Percentiles rank a stretch among this genome's conserved stretches.
Conservation (phyloP, 2,888 invertebrate genomes). For the Rhagonycha lutea region DNA sequence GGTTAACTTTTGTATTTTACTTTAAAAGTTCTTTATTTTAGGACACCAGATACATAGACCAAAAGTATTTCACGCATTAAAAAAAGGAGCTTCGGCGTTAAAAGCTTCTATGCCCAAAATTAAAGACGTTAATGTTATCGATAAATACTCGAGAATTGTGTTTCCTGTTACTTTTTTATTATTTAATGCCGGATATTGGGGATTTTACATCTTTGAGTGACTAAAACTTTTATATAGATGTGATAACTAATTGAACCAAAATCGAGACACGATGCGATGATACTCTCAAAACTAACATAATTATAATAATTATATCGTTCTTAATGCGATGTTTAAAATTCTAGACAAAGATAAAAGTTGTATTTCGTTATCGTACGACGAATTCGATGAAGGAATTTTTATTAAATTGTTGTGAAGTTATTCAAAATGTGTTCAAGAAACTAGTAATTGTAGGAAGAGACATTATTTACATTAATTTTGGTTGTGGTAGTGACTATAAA, state of each 20-base stretch:
- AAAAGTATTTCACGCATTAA: slow-evolving; percentile 79
- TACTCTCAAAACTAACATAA: neutral
- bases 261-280: neutral
- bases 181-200: slow-evolving; percentile 96
- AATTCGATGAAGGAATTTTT: neutral
- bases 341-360: neutral
- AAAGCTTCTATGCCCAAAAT: slow-evolving; percentile 94
- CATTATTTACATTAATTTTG: neutral
- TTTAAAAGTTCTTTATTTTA: slow-evolving; percentile 44
- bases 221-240: slow-evolving; percentile 19
- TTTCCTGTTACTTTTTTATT: slow-evolving; percentile 95
- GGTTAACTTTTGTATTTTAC: neutral
- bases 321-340: neutral
- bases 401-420: neutral
- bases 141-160: slow-evolving; percentile 93
- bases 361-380: neutral
- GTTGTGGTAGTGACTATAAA: neutral
- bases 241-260: slow-evolving; percentile 5
- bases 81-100: slow-evolving; percentile 82
- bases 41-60: slow-evolving; percentile 65
- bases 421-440: neutral
- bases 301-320: neutral
- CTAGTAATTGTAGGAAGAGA: neutral
- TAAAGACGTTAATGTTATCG: slow-evolving; percentile 96
- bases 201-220: slow-evolving; percentile 82